phyloP scores from a whole-genome alignment of 1,140 invertebrate genomes.

The Drosophila auraria region DNA sequence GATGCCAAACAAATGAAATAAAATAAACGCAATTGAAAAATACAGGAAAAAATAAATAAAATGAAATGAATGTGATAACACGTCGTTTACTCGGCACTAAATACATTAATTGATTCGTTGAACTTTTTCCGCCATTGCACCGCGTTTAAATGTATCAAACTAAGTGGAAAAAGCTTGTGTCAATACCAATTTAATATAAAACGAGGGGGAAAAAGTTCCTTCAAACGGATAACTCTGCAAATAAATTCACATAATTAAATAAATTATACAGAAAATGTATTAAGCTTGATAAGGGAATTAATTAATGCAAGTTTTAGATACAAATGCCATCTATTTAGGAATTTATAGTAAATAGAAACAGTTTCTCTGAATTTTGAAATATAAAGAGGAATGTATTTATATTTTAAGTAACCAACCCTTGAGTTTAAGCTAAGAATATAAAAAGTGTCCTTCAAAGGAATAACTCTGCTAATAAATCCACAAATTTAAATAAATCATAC shows the following conservation, averaged over 20 bases:
- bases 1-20: not conserved
- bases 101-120: conserved; percentile 4
- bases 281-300: too few relatives aligned
- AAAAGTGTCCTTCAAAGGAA: not conserved
- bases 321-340: too few relatives aligned
- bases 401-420: too few relatives aligned
- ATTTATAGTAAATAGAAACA: too few relatives aligned
- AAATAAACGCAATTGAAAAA: not conserved
- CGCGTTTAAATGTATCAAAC: conserved; percentile 1
- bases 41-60: too few relatives aligned
- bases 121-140: not conserved
- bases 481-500: too few relatives aligned
- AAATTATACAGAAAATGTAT: not conserved
- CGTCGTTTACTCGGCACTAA: not conserved
- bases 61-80: not conserved
- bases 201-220: not conserved
- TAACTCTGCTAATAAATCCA: not conserved
- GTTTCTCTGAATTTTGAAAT: too few relatives aligned
- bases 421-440: too few relatives aligned
- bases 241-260: too few relatives aligned
- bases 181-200: not conserved
- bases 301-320: too few relatives aligned
- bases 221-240: not conserved
- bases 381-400: too few relatives aligned
- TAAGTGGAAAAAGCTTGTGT: not conserved